phyloP scores from a whole-genome alignment of 2,113 vertebrate genomes.

The Pavo muticus region DNA sequence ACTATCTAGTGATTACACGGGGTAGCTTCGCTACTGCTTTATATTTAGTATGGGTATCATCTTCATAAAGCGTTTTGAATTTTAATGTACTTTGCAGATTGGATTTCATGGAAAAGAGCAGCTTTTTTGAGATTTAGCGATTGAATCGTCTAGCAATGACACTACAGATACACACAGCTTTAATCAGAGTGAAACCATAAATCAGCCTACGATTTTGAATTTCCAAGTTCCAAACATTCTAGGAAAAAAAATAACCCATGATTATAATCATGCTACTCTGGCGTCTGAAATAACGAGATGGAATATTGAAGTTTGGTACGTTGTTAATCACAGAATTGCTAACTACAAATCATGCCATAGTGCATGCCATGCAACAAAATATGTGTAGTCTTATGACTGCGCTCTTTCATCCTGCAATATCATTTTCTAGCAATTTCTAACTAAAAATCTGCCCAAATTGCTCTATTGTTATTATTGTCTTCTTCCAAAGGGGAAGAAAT shows the following conservation, averaged over 20 bases:
- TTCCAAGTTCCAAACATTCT: conserved; percentile 22
- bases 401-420: not conserved
- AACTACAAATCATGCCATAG: not conserved
- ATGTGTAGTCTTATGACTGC: not conserved
- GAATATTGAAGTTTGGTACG: not conserved
- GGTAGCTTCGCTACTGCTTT: conserved; percentile 8
- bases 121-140: conserved; percentile 26
- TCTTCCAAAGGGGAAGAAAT: not conserved
- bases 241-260: conserved; percentile 1
- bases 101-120: not conserved
- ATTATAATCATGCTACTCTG: conserved; percentile 30
- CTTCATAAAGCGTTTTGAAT: conserved; percentile 31
- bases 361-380: not conserved
- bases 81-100: conserved; percentile 29
- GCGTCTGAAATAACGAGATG: conserved; percentile 8
- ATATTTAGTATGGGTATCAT: conserved; percentile 44
- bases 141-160: conserved; percentile 36
- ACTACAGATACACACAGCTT: not conserved
- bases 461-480: not conserved
- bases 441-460: not conserved
- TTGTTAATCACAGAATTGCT: not conserved
- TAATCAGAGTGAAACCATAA: conserved; percentile 54
- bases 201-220: conserved; percentile 16
- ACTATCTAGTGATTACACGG: not conserved
- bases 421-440: not conserved